Evolutionary conservation across 2,113 vertebrate genomes (phyloP).

Genomic region (Calonectris borealis): DNA sequence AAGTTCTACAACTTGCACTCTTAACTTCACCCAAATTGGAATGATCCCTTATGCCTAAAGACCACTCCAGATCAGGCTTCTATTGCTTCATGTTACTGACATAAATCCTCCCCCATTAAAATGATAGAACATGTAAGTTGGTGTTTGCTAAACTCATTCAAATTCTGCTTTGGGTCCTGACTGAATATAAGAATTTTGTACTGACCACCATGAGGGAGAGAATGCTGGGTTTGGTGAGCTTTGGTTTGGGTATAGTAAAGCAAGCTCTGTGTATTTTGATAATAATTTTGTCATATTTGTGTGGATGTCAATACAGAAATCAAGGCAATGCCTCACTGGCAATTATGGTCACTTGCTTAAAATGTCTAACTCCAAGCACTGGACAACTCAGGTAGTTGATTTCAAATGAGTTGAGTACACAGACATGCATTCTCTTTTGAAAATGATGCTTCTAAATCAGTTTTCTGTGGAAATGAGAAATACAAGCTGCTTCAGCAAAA

Average conservation of each 20-base stretch:
- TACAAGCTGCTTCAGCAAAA: neutral
- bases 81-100: neutral
- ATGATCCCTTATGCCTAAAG: neutral
- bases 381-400: neutral
- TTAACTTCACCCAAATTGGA: neutral
- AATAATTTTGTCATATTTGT: neutral
- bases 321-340: neutral
- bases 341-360: neutral
- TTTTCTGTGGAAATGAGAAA: neutral
- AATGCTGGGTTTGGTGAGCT: neutral
- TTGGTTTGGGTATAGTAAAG: neutral
- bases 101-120: neutral
- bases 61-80: neutral
- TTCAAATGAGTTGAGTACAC: neutral
- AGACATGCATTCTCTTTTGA: neutral
- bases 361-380: neutral
- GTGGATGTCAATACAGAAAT: neutral
- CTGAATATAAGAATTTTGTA: neutral
- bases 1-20: neutral
- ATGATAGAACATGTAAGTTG: neutral
- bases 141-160: neutral
- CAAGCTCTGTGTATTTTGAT: neutral
- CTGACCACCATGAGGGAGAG: fast-evolving
- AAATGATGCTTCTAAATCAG: neutral
- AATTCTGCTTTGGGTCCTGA: neutral